phyloP scores from a whole-genome alignment of 2,113 vertebrate genomes.

The Notarius quadriscutis region DNA sequence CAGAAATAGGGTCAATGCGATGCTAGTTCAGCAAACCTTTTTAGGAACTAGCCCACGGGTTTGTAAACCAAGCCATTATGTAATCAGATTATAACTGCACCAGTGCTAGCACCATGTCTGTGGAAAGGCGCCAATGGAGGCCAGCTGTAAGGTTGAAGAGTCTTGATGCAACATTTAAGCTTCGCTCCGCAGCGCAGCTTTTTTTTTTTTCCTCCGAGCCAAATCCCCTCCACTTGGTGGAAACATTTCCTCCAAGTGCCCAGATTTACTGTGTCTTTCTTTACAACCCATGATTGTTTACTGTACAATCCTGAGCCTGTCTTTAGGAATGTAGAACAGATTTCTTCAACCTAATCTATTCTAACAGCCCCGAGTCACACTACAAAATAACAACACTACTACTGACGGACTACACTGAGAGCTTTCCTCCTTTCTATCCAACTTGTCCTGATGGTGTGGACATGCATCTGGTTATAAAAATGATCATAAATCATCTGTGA shows the following conservation, averaged over 20 bases:
- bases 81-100: background rate
- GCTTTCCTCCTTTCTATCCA: background rate
- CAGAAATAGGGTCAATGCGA: background rate
- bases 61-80: conserved; percentile 10
- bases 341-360: conserved; percentile 47
- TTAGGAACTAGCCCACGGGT: background rate
- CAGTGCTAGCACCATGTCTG: background rate
- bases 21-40: background rate
- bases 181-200: background rate
- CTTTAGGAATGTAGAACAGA: conserved; percentile 68
- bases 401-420: background rate
- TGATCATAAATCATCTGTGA: background rate
- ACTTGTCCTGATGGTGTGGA: background rate
- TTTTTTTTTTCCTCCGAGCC: background rate
- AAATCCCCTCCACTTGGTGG: conserved; percentile 51
- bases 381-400: background rate
- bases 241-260: conserved; percentile 60
- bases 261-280: conserved; percentile 65
- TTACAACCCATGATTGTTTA: conserved; percentile 70
- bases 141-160: background rate
- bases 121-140: background rate
- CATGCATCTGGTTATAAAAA: background rate
- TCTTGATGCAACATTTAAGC: background rate
- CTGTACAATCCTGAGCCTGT: conserved; percentile 60
- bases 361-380: conserved; percentile 1